phyloP scores from a whole-genome alignment of 2,113 vertebrate species.

The Ophthalmolycus amberensis region DNA sequence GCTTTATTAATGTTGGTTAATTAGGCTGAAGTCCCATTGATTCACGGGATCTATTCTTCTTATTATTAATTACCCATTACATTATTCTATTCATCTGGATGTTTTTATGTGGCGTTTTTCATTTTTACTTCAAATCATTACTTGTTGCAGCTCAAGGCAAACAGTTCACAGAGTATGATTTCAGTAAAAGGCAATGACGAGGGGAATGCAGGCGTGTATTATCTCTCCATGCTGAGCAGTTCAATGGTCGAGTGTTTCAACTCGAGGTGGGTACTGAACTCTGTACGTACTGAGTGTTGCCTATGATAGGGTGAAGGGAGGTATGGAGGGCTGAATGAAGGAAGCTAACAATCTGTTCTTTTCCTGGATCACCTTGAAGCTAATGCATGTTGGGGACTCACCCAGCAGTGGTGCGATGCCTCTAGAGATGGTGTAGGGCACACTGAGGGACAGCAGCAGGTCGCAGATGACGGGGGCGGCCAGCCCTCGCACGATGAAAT shows the following conservation, averaged over 20 bases:
- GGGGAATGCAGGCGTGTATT: not conserved
- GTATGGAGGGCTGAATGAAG: not conserved
- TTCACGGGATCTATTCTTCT: not conserved
- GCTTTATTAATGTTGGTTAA: not conserved
- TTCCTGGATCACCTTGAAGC: not conserved
- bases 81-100: not conserved
- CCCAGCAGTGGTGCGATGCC: constrained; percentile 91
- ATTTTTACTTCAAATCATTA: not conserved
- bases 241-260: not conserved
- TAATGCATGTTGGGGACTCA: constrained; percentile 67
- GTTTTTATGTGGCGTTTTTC: not conserved
- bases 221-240: not conserved
- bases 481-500: constrained; percentile 93
- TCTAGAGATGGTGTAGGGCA: constrained; percentile 92
- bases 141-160: not conserved
- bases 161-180: not conserved
- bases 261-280: too few relatives aligned
- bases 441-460: constrained; percentile 91
- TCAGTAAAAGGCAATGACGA: not conserved
- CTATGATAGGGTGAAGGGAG: not conserved
- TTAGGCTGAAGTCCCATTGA: not conserved
- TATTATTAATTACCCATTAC: not conserved
- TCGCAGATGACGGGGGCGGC: constrained; percentile 94
- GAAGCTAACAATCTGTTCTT: not conserved
- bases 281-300: not conserved